Conservation (phyloP, 2,113 vertebrate species). For the Paralichthys olivaceus region DNA sequence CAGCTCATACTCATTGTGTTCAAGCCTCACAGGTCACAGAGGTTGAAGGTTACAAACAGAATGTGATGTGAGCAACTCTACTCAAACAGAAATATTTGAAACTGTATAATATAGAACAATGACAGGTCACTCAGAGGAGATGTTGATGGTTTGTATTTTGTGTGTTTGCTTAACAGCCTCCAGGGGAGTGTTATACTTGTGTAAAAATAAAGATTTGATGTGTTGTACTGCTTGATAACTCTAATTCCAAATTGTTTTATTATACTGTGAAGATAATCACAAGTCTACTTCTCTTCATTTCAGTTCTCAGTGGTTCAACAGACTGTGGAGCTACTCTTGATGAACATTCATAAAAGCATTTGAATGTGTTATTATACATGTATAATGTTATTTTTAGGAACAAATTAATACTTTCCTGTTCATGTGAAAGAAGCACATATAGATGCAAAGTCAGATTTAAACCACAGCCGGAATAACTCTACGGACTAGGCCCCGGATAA, state of each 20-base stretch:
- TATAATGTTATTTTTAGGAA: background rate
- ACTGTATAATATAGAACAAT: background rate
- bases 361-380: background rate
- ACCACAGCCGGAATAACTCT: background rate
- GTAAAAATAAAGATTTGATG: conserved; percentile 73
- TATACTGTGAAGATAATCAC: background rate
- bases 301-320: background rate
- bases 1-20: conserved; percentile 11
- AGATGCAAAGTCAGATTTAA: background rate
- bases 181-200: conserved; percentile 60
- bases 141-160: conserved; percentile 58
- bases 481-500: background rate
- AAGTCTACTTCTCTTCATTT: background rate
- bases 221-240: conserved; percentile 18
- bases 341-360: background rate
- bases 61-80: conserved; percentile 12
- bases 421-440: background rate
- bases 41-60: conserved; percentile 4
- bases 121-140: conserved; percentile 32
- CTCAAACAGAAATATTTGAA: background rate
- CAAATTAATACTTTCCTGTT: background rate
- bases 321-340: background rate
- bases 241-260: background rate
- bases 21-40: background rate
- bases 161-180: conserved; percentile 59